phyloP scores from a whole-genome alignment of 2,797 vertebrate species.

The Poecile montanus region DNA sequence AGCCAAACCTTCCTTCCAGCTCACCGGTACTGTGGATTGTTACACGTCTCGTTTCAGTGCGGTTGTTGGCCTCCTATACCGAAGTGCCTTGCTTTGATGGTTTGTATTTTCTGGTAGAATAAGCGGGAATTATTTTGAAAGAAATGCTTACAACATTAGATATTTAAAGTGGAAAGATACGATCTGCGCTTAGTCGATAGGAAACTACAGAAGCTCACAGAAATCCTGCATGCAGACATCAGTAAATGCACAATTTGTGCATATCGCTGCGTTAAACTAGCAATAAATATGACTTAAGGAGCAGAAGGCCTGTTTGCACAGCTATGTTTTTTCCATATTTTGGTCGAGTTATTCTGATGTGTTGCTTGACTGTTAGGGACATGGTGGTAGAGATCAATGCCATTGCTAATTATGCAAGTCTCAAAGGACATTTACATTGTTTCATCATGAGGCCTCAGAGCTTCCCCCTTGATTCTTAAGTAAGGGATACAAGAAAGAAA shows the following conservation, averaged over 20 bases:
- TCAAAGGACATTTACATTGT: neutral
- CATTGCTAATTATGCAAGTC: neutral
- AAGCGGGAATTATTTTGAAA: neutral
- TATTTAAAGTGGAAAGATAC: neutral
- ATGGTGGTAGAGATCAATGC: neutral
- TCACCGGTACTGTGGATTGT: neutral
- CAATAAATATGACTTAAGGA: neutral
- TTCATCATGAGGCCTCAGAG: neutral
- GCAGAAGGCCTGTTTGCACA: neutral
- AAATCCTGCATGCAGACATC: neutral
- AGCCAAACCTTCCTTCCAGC: neutral
- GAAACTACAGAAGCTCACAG: neutral
- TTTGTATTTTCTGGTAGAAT: neutral
- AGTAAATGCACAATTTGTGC: neutral
- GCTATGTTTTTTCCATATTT: accelerated
- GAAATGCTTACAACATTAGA: neutral
- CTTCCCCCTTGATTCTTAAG: neutral
- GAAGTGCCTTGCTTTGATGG: neutral
- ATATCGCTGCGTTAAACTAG: neutral
- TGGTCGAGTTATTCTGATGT: neutral
- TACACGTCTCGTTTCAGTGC: neutral
- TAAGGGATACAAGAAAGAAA: neutral
- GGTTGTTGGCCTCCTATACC: neutral
- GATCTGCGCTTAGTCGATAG: neutral
- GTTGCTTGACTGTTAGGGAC: neutral